These are phyloP conservation scores for Bradypodion pumilum DNA, from an alignment of 2,797 vertebrate genomes.

Conservation along the genomic window DNA sequence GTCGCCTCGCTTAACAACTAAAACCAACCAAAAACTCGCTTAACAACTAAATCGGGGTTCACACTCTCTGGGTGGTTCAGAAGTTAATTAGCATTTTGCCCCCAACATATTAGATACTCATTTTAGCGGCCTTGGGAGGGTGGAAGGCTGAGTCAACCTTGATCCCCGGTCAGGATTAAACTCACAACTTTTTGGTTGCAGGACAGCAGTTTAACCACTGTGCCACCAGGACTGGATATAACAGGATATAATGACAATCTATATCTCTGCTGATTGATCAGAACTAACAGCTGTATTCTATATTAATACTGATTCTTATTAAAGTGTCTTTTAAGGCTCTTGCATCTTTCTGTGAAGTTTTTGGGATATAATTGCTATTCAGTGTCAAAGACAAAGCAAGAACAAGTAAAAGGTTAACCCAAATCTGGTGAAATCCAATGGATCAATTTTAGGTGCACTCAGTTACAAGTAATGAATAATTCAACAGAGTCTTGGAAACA, in stretches of 20 bases:
- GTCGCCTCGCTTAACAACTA: no score
- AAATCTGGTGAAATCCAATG: constrained; percentile 6
- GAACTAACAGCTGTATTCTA: neutral
- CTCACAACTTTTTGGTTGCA: no score
- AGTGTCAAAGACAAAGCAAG: neutral
- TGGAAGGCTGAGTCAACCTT: no score
- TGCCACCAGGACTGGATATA: no score
- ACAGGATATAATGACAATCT: neutral
- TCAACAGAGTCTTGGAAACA: neutral
- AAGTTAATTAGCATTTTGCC: no score
- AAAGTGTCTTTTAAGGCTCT: neutral
- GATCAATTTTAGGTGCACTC: neutral
- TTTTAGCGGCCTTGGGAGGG: no score
- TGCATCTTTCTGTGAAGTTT: neutral
- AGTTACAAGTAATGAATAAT: neutral
- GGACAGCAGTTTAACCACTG: no score
- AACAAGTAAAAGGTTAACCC: neutral
- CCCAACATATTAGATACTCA: no score
- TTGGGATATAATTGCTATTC: neutral
- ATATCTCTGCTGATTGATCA: neutral
- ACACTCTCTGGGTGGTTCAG: no score
- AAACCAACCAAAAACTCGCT: no score
- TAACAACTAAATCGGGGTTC: no score
- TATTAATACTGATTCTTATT: neutral
- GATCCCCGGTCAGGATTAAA: no score